Conservation (phyloP, 1,140 invertebrate genomes). For the Zaprionus kolodkinae region DNA sequence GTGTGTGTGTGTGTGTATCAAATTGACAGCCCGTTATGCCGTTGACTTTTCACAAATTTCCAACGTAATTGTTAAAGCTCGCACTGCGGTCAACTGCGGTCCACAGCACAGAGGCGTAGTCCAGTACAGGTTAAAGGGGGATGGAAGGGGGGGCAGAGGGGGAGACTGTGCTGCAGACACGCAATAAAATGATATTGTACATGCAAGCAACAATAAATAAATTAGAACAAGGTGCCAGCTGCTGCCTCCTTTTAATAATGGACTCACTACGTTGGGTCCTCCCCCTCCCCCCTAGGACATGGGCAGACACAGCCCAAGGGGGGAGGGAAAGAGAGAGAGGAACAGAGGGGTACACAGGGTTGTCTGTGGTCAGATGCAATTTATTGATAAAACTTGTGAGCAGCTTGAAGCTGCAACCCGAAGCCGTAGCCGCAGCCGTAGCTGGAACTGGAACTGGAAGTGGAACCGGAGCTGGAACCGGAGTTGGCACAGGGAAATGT, state of each 20-base stretch:
- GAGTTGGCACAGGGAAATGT: slow-evolving; percentile 8
- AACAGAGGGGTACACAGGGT: slow-evolving; percentile 42
- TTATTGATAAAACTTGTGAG: slow-evolving; percentile 74
- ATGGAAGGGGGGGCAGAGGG: neutral
- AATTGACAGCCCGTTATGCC: slow-evolving; percentile 67
- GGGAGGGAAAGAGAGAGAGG: slow-evolving; percentile 11
- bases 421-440: neutral
- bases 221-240: slow-evolving; percentile 75
- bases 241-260: slow-evolving; percentile 58
- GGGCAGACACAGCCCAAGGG: neutral
- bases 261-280: slow-evolving; percentile 19
- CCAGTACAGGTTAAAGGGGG: no score
- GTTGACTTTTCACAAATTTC: slow-evolving; percentile 72
- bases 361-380: slow-evolving; percentile 71
- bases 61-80: slow-evolving; percentile 75
- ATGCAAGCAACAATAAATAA: slow-evolving; percentile 77
- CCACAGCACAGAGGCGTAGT: neutral
- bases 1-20: slow-evolving; percentile 58
- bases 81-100: slow-evolving; percentile 36
- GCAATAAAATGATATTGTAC: slow-evolving; percentile 72
- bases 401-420: neutral
- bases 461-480: slow-evolving; percentile 28
- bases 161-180: slow-evolving; percentile 28
- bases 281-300: neutral
- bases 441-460: neutral